Conservation (phyloP, 2,888 invertebrate genomes). For the Adelphocoris suturalis region DNA sequence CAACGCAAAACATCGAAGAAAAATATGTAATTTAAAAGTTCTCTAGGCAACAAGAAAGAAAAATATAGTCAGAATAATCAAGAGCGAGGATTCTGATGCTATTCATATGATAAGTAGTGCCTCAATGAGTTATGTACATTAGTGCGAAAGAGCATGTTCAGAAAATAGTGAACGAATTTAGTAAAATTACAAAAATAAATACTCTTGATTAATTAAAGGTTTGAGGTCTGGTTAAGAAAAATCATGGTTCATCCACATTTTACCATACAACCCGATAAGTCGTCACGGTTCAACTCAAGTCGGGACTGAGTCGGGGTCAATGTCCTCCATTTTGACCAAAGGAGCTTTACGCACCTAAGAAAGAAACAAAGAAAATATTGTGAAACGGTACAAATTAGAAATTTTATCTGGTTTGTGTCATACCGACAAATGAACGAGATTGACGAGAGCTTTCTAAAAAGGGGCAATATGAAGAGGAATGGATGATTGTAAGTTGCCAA, state of each 20-base stretch:
- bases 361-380: conserved; percentile 59
- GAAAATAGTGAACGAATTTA: conserved; percentile 6
- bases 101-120: background rate
- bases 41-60: background rate
- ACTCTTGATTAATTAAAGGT: conserved; percentile 44
- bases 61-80: background rate
- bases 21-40: background rate
- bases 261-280: background rate
- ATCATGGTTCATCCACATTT: background rate
- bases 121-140: conserved; percentile 28
- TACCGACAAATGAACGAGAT: too few relatives aligned
- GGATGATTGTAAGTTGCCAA: too few relatives aligned
- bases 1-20: background rate
- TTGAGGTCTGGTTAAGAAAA: background rate
- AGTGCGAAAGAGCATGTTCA: conserved; percentile 26
- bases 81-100: background rate
- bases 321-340: conserved; percentile 76
- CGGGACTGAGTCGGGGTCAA: conserved; percentile 72
- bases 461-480: too few relatives aligned
- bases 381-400: background rate
- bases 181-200: conserved; percentile 49
- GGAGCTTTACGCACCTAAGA: conserved; percentile 76
- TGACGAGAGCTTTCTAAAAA: too few relatives aligned
- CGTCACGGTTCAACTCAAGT: conserved; percentile 29
- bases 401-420: too few relatives aligned